Conservation (phyloP, 2,888 invertebrate genomes). For the Polylopha cassiicola region DNA sequence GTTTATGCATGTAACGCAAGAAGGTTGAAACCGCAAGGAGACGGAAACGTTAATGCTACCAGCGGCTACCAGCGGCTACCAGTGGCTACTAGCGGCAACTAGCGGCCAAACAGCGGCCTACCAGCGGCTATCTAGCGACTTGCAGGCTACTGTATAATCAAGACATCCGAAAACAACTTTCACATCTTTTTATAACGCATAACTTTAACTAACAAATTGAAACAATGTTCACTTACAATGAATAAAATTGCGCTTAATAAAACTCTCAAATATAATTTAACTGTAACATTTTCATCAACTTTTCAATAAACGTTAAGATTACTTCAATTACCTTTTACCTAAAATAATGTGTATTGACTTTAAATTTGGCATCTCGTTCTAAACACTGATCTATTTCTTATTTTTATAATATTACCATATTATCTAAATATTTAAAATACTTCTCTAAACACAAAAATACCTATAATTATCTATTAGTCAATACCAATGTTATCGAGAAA, state of each 20-base stretch:
- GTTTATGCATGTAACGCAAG: slow-evolving; percentile 34
- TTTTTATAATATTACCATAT: slow-evolving; percentile 65
- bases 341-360: slow-evolving; percentile 82
- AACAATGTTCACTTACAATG: slow-evolving; percentile 75
- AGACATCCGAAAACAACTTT: slow-evolving; percentile 57
- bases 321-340: slow-evolving; percentile 76
- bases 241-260: slow-evolving; percentile 77
- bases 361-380: slow-evolving; percentile 81
- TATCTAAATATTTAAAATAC: slow-evolving; percentile 77
- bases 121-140: slow-evolving; percentile 12
- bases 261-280: slow-evolving; percentile 78
- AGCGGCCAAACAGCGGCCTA: slow-evolving; percentile 13
- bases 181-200: slow-evolving; percentile 64
- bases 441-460: slow-evolving; percentile 76
- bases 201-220: slow-evolving; percentile 77
- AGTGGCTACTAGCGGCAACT: no score
- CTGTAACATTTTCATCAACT: slow-evolving; percentile 75
- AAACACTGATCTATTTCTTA: slow-evolving; percentile 73
- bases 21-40: slow-evolving; percentile 25
- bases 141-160: slow-evolving; percentile 19
- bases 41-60: neutral
- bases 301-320: slow-evolving; percentile 75
- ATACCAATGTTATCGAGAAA: slow-evolving; percentile 71
- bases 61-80: no score
- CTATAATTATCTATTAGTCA: slow-evolving; percentile 74